Base-by-base conservation (phyloP, 2,797 vertebrate species). In the Morus bassanus region DNA sequence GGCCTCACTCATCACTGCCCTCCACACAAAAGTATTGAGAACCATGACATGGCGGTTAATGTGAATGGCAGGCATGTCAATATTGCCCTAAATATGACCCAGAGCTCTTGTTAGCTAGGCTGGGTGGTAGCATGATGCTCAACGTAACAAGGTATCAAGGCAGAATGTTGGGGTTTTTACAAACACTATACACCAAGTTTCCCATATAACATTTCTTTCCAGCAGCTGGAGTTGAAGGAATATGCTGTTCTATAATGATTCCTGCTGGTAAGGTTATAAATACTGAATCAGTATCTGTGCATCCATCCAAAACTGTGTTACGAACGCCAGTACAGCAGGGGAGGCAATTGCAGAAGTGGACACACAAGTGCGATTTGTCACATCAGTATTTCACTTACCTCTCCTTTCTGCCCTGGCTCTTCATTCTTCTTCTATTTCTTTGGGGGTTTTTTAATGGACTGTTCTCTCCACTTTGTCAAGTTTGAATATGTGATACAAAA, bases 21-120 rank as follows among this genome's bases (percentile, higher is more conserved):
- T 78, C n/a, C 28, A 17, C 25, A 50, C 15, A 27, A 6, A 76
- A 73, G 50, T 25, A 31, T 21, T 11, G 54, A 60, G 30, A 72
- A 22, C 27, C 41, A 65, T 0, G 0, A 46, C 25, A 41, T 0
- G 2, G 33, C 1, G 1, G 17, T 45, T 72, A 21, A n/a, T 24
- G 27, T 27, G 25, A 56, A 67, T 9, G 22, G 17, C 43, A 63
- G 43, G 13, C 14, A 59, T 1, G 0, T 31, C 37, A 68, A 9
- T 56, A 50, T 21, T 64, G 27, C 31, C 56, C 50, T 83, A 89
- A 68, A 53, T 64, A 37, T 5, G 27, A 80, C 21, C 11, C 21
- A 80, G 64, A 76, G 92, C 72, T 30, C 48, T 39, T 7, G 12
- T n/a, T 54, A 37, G 41, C 51, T 56, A 72, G 33, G 37, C 43